A percentile compares a stretch with the other conserved stretches of the same genome.
These are phyloP conservation scores for Phengaris alcon DNA, from an alignment of 2,888 invertebrate genomes.

Conservation along the genomic window DNA sequence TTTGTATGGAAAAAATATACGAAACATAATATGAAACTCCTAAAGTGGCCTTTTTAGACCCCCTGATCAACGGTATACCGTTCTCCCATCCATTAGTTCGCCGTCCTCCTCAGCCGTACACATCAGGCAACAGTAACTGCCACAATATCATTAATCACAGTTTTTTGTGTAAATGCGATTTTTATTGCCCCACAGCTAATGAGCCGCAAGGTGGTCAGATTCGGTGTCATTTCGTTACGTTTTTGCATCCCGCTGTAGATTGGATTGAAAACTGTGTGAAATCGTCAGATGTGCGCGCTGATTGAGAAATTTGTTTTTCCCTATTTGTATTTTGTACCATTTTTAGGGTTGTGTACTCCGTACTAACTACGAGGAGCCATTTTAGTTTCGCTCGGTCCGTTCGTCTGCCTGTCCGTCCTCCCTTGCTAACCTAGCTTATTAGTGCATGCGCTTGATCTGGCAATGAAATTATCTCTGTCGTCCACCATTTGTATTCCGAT, in stretches of 20 bases:
- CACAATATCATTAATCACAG: slow-evolving; percentile 67
- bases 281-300: neutral
- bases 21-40: no score
- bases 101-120: slow-evolving; percentile 31
- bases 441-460: no score
- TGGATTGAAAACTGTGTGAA: slow-evolving; percentile 5
- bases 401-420: no score
- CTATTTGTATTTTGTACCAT: neutral
- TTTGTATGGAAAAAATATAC: no score
- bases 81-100: slow-evolving; percentile 5
- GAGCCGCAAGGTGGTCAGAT: slow-evolving; percentile 69
- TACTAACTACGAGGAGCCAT: no score
- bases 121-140: slow-evolving; percentile 41
- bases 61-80: no score
- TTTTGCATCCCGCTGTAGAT: slow-evolving; percentile 42
- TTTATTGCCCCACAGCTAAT: slow-evolving; percentile 64
- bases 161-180: slow-evolving; percentile 68
- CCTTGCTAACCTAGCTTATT: no score
- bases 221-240: slow-evolving; percentile 67
- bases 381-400: no score
- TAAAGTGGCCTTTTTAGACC: no score
- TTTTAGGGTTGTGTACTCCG: no score
- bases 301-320: neutral
- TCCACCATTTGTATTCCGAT: no score
- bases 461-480: no score